A percentile compares a stretch with the other conserved stretches of the same genome.
These are phyloP conservation scores for Toxonevra muliebris DNA, from an alignment of 2,888 invertebrate species.

Conservation along the genomic window DNA sequence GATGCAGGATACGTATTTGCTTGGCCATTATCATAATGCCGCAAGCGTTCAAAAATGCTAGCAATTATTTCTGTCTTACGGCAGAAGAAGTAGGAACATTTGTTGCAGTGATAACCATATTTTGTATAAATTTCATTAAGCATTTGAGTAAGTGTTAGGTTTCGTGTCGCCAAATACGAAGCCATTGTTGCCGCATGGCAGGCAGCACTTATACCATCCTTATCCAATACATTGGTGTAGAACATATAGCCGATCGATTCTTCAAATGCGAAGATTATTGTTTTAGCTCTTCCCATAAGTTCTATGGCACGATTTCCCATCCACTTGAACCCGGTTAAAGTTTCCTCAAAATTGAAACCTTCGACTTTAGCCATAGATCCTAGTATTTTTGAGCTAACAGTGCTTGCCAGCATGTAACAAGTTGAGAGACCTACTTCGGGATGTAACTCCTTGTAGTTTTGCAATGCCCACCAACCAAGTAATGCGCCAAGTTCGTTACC, in stretches of 20 bases:
- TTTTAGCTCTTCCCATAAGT: constrained; percentile 75
- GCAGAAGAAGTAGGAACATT: constrained; percentile 91
- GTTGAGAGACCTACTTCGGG: constrained; percentile 68
- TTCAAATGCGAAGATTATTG: constrained; percentile 93
- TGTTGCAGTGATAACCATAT: constrained; percentile 90
- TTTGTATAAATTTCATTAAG: constrained; percentile 79
- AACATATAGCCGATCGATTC: constrained; percentile 99
- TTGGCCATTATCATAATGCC: constrained; percentile 71
- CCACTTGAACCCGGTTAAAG: constrained; percentile 99
- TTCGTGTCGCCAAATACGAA: constrained; percentile 71
- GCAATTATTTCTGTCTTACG: constrained; percentile 76
- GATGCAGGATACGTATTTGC: constrained; percentile 75
- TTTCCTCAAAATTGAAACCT: constrained; percentile 83
- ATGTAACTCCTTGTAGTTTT: constrained; percentile 67
- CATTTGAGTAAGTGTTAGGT: constrained; percentile 70
- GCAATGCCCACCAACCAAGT: constrained; percentile 92
- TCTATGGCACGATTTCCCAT: constrained; percentile 90
- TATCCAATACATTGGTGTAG: constrained; percentile 87
- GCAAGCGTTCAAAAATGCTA: constrained; percentile 81
- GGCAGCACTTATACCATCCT: constrained; percentile 95
- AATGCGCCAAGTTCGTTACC: constrained; percentile 96
- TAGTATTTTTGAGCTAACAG: constrained; percentile 96
- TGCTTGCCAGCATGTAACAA: constrained; percentile 88
- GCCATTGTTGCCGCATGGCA: constrained; percentile 81
- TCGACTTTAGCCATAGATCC: constrained; percentile 80